Conservation (phyloP, 2,888 invertebrate genomes). For the Hypercompe scribonia region DNA sequence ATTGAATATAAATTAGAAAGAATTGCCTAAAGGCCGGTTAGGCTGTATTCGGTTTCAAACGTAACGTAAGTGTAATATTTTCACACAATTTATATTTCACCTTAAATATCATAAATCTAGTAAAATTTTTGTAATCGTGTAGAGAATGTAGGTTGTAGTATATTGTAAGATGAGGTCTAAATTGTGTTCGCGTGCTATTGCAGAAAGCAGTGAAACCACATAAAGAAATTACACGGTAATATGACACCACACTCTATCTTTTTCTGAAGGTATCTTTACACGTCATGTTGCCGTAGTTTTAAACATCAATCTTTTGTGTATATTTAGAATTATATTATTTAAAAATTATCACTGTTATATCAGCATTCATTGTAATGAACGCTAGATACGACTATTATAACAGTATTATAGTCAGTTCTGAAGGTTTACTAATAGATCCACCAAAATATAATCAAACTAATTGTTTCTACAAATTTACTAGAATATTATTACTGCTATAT, state of each 20-base stretch:
- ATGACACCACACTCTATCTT: constrained; percentile 45
- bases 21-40: background rate
- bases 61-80: background rate
- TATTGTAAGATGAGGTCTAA: constrained; percentile 29
- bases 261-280: constrained; percentile 54
- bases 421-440: background rate
- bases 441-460: background rate
- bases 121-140: constrained; percentile 10
- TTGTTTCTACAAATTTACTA: background rate
- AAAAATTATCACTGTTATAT: background rate
- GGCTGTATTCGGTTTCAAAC: background rate
- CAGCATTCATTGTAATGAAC: background rate
- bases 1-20: background rate
- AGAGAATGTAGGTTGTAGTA: constrained; percentile 21
- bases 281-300: constrained; percentile 53
- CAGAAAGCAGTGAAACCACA: constrained; percentile 67
- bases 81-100: background rate
- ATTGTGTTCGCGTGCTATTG: constrained; percentile 41
- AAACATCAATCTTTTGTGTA: constrained; percentile 5
- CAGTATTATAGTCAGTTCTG: background rate
- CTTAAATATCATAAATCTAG: background rate
- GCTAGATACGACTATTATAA: no score
- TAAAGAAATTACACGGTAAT: constrained; percentile 58
- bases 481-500: background rate
- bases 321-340: background rate